phyloP scores from a whole-genome alignment of 2,888 invertebrate genomes.

The Arge pagana region DNA sequence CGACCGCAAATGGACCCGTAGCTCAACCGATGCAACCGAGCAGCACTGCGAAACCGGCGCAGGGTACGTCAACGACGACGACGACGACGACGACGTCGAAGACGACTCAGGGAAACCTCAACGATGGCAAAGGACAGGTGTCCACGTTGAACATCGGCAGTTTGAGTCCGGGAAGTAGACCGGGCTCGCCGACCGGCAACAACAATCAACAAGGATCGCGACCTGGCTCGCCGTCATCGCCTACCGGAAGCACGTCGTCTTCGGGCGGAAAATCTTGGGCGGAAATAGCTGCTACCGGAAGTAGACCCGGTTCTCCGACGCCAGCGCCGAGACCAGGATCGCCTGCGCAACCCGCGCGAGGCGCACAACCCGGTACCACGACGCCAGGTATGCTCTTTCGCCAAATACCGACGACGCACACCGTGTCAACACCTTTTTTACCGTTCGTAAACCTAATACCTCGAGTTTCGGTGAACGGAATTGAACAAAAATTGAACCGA shows the following conservation, averaged over 20 bases:
- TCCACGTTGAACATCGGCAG: conserved; percentile 22
- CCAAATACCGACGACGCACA: too few relatives aligned
- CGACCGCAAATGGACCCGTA: conserved; percentile 21
- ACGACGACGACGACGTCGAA: conserved; percentile 18
- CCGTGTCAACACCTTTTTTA: too few relatives aligned
- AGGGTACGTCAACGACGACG: conserved; percentile 10
- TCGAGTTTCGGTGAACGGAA: too few relatives aligned
- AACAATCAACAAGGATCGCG: conserved; percentile 8
- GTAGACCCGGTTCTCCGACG: conserved; percentile 36
- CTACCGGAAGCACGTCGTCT: conserved; percentile 27
- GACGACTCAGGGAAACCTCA: conserved; percentile 1
- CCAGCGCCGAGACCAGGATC: conserved; percentile 14
- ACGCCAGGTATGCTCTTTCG: conserved; percentile 7
- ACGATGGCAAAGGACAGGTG: conserved; percentile 14
- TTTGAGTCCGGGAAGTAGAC: conserved; percentile 20
- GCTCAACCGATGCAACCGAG: conserved; percentile 7
- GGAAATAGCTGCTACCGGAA: conserved; percentile 40
- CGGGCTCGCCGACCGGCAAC: conserved; percentile 23
- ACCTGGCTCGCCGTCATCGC: conserved; percentile 17
- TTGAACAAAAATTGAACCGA: too few relatives aligned
- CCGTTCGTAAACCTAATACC: too few relatives aligned
- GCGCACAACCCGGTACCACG: conserved; percentile 5
- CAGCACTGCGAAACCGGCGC: neutral
- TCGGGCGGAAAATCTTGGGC: conserved; percentile 41
- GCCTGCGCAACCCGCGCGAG: neutral